A percentile compares a stretch with the other conserved stretches of the same genome.
These are phyloP conservation scores for Stenichneumon culpator DNA, from an alignment of 2,888 invertebrate species.

Conservation along the genomic window DNA sequence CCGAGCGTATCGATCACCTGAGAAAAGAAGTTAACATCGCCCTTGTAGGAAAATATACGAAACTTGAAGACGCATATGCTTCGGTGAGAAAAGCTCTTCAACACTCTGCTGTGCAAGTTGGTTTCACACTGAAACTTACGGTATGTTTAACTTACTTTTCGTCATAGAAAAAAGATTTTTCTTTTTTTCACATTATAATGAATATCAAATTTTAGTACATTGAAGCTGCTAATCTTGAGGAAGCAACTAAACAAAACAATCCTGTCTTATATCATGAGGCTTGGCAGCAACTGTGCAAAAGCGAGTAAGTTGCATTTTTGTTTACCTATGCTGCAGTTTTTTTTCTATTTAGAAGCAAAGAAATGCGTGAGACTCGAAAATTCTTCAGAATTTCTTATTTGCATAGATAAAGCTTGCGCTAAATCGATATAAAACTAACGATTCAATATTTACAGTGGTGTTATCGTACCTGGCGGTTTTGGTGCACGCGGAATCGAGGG, in stretches of 20 bases:
- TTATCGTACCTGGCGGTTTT: conserved; percentile 99
- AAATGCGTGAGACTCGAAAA: not conserved
- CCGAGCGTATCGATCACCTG: conserved; percentile 93
- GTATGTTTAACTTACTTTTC: conserved; percentile 80
- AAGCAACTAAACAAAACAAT: conserved; percentile 89
- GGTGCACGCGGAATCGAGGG: conserved; percentile 98
- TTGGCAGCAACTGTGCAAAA: conserved; percentile 96
- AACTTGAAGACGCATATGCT: conserved; percentile 97
- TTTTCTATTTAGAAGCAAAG: not conserved
- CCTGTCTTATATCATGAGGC: conserved; percentile 96
- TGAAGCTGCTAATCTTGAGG: conserved; percentile 95
- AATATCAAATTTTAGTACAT: conserved; percentile 88
- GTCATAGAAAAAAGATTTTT: not conserved
- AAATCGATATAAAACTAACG: not conserved
- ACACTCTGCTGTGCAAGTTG: conserved; percentile 95
- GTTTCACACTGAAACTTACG: conserved; percentile 93
- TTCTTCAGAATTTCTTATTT: not conserved
- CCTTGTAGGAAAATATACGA: conserved; percentile 98
- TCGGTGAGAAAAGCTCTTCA: conserved; percentile 98
- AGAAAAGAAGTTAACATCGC: conserved; percentile 95
- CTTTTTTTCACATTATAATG: not conserved
- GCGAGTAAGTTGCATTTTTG: conserved; percentile 88
- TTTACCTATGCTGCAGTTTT: not conserved
- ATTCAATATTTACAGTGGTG: conserved; percentile 88
- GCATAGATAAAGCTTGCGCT: not conserved